Conservation (phyloP, 2,888 invertebrate species). For the Caenorhabditis sp. region DNA sequence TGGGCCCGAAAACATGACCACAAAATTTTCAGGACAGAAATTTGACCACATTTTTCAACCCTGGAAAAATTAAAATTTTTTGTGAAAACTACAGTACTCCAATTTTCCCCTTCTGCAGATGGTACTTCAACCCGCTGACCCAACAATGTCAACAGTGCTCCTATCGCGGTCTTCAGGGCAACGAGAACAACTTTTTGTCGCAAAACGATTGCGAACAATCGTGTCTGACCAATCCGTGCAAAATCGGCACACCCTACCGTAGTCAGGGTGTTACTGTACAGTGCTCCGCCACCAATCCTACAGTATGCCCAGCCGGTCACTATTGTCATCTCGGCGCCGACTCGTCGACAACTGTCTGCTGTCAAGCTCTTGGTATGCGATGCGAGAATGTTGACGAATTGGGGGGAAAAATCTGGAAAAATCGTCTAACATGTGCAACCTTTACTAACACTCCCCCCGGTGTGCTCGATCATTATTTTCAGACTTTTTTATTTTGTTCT, state of each 20-base stretch:
- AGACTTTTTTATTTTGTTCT: background rate
- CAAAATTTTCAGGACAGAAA: no score
- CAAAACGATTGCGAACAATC: conserved; percentile 62
- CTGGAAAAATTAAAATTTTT: no score
- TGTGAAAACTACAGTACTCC: no score
- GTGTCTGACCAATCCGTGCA: conserved; percentile 68
- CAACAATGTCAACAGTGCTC: conserved; percentile 65
- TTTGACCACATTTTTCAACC: no score
- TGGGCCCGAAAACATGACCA: no score
- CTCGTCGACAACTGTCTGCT: conserved; percentile 62
- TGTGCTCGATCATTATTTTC: background rate
- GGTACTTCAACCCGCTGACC: conserved; percentile 67
- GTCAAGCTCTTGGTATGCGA: conserved; percentile 61
- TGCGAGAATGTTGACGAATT: background rate
- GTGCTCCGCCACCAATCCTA: conserved; percentile 60
- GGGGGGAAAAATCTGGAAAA: background rate
- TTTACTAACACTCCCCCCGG: background rate
- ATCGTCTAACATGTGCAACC: background rate
- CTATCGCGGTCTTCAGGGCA: conserved; percentile 62
- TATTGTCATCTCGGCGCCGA: conserved; percentile 69
- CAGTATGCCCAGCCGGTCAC: conserved; percentile 65
- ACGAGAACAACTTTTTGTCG: conserved; percentile 68
- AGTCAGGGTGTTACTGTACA: conserved; percentile 63
- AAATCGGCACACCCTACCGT: conserved; percentile 65
- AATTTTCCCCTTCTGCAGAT: no score